Evolutionary conservation across 2,797 vertebrate genomes (phyloP), one percentile per base, ranked within the genome.

Genomic region (Sebastolobus alascanus): DNA sequence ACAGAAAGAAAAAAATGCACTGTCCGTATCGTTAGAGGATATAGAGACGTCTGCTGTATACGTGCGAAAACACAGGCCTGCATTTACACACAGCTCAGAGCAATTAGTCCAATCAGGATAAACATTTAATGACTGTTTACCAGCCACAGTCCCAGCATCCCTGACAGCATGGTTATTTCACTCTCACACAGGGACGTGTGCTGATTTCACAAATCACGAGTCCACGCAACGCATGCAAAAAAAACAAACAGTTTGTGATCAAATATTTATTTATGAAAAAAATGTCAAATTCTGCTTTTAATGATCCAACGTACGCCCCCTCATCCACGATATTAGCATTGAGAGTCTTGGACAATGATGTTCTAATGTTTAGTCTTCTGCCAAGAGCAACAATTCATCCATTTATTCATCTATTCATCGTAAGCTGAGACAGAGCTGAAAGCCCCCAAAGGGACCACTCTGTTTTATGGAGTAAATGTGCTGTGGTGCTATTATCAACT

Each of bases 111-210:
- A 75, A 65, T 72, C 73, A 82, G 80, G 77, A 75, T 79, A 89
- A 89, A 88, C 87, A 85, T 89, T 88, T 72, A 93, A 94, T 94
- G 87, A 90, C 64, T 90, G 89, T 94, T 94, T 93, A 92, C 82
- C 72, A 61, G 65, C 56, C 20, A 13, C 59, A 65, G 66, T 59
- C 67, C 43, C 78, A 58, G 75, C 80, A 77, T 60, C 75, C 37
- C 66, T 71, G 75, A 75, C 87, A 87, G 77, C 89, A 65, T 50
- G 35, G 35, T 59, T 55, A 81, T 84, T 91, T 82, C 66, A 82
- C 64, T 78, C 67, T 78, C 70, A 64, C 37, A 50, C 66, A 35
- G 67, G 43, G 75, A 82, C 76, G 55, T 55, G 69, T 75, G 82
- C 80, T 77, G 58, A 82, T 86, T 90, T 69, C 46, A 82, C 80